Percentiles rank a stretch among this genome's conserved stretches.
Evolutionary conservation across 1,140 invertebrate species (phyloP).

Genomic region (Pogonus chalceus): DNA sequence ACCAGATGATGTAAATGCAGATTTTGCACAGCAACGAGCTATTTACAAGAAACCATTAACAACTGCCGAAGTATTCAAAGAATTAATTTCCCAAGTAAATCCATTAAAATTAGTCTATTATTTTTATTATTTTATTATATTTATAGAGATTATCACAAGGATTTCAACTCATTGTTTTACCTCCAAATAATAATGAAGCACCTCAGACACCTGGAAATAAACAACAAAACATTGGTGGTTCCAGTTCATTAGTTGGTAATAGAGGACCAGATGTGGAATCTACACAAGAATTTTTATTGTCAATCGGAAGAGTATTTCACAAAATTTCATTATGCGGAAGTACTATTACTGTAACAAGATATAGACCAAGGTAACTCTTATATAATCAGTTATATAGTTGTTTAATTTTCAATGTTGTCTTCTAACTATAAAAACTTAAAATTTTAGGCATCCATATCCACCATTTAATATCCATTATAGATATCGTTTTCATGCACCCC

Average conservation of each 20-base stretch:
- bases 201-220: slow-evolving; percentile 35
- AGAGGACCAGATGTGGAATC: slow-evolving; percentile 32
- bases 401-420: slow-evolving; percentile 4
- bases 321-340: slow-evolving; percentile 73
- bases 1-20: slow-evolving; percentile 82
- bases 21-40: slow-evolving; percentile 71
- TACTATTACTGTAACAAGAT: slow-evolving; percentile 84
- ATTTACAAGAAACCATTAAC: slow-evolving; percentile 72
- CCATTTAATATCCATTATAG: slow-evolving; percentile 82
- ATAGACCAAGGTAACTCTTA: slow-evolving; percentile 69
- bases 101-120: too few relatives aligned
- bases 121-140: too few relatives aligned
- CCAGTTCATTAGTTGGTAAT: slow-evolving; percentile 32
- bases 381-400: slow-evolving; percentile 4
- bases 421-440: slow-evolving; percentile 2
- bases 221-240: slow-evolving; percentile 19
- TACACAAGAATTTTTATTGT: slow-evolving; percentile 63
- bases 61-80: slow-evolving; percentile 79
- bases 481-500: slow-evolving; percentile 86
- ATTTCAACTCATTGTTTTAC: slow-evolving; percentile 71
- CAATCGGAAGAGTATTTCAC: slow-evolving; percentile 93
- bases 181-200: slow-evolving; percentile 40
- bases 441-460: slow-evolving; percentile 80
- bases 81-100: slow-evolving; percentile 87
- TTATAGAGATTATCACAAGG: slow-evolving; percentile 86